Evolutionary conservation across 2,113 vertebrate species (phyloP).

Genomic region (Geococcyx californianus): DNA sequence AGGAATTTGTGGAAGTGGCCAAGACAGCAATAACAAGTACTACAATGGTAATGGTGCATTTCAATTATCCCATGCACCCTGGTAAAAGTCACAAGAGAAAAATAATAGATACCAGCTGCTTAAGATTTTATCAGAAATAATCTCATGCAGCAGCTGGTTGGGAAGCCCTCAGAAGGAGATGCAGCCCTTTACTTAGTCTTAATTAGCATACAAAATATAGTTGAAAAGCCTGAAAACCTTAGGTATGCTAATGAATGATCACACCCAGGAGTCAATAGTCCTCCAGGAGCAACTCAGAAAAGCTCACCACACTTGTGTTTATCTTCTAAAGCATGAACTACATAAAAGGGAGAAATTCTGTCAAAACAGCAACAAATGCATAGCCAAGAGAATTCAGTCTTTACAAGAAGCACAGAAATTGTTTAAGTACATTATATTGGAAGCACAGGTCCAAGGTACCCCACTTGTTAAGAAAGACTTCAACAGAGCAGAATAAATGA

Average conservation of each 20-base stretch:
- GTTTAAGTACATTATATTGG: not conserved
- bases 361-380: not conserved
- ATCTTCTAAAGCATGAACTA: not conserved
- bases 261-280: not conserved
- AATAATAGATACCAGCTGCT: not conserved
- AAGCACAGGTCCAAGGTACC: not conserved
- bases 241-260: not conserved
- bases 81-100: not conserved
- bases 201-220: not conserved
- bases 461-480: not conserved
- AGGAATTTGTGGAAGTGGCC: not conserved
- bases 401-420: not conserved
- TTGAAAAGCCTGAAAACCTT: not conserved
- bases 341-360: not conserved
- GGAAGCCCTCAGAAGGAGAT: not conserved
- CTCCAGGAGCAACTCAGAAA: not conserved
- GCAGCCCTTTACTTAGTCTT: not conserved
- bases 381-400: not conserved
- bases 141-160: not conserved
- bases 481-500: not conserved
- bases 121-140: not conserved
- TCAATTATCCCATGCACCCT: not conserved
- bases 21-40: not conserved
- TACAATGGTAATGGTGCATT: not conserved
- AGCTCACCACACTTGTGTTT: not conserved